Conservation (phyloP, 2,113 vertebrate genomes). For the Pterocles orientalis region DNA sequence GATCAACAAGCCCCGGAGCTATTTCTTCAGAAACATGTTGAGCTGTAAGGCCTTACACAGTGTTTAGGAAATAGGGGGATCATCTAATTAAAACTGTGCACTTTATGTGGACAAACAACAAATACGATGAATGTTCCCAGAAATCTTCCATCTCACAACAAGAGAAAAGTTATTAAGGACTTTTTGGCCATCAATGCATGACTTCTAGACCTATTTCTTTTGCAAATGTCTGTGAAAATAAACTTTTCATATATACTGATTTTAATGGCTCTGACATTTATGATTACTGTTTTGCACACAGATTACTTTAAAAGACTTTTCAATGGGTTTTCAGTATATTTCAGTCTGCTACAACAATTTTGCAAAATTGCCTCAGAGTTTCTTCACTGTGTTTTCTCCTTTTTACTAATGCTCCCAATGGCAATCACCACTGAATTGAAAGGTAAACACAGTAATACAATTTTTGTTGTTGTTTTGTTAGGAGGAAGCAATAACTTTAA, state of each 20-base stretch:
- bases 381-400: neutral
- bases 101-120: neutral
- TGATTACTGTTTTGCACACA: slow-evolving; percentile 13
- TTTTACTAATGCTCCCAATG: neutral
- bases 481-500: neutral
- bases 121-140: neutral
- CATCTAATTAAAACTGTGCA: neutral
- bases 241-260: neutral
- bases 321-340: neutral
- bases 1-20: neutral
- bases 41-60: neutral
- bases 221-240: slow-evolving; percentile 8
- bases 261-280: slow-evolving; percentile 4
- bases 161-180: neutral
- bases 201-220: neutral
- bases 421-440: neutral
- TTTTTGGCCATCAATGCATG: neutral
- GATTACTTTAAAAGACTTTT: slow-evolving; percentile 37
- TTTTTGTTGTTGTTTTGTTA: neutral
- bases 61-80: neutral
- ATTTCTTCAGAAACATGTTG: slow-evolving; percentile 9
- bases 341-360: slow-evolving; percentile 2
- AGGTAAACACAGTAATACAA: neutral
- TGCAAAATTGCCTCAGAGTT: neutral
- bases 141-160: neutral